Evolutionary conservation across 2,113 vertebrate species (phyloP), one percentile per base, ranked within the genome.

Genomic region (Stegastes partitus): DNA sequence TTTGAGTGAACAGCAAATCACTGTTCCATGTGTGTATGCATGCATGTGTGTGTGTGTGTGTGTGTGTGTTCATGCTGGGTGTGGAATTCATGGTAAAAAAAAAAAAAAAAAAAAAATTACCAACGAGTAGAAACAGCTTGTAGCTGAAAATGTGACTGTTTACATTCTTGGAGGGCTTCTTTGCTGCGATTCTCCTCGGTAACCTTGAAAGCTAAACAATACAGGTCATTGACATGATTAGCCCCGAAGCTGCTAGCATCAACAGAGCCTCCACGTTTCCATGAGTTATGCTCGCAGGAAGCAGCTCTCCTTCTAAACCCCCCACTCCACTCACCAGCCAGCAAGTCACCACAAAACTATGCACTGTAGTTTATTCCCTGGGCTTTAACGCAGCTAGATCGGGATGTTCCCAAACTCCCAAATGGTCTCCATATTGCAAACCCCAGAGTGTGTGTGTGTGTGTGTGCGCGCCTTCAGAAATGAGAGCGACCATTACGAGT

Each of bases 171-270:
- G 45, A 75, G 68, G 53, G 71, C 51, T 83, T 69, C 83, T 89
- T 87, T 58, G 83, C 83, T 81, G 82, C 28, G 75, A 81, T 90
- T 84, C 80, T 89, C 83, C 85, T 83, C 76, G 16, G 28, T 74
- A 89, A 89, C 89, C 83, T 77, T 90, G 83, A 83, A 88, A 81
- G 66, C 84, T 84, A 90, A 93, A 93, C 90, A 89, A 88, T 75
- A 53, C 79, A 75, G 88, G 92, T 89, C 90, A 86, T 87, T 91
- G 89, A 92, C 89, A 81, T 74, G 83, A 86, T 90, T 79, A 83
- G 89, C 85, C 83, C 70, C 25, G 10, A 61, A 89, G 88, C 91
- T 69, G 73, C 79, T 74, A 71, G 83, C 89, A 74, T 81, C 84
- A 71, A 83, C 81, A 69, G 34, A 72, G 83, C 87, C 77, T 74